phyloP scores from a whole-genome alignment of 2,797 vertebrate species.

The Tadarida brasiliensis region DNA sequence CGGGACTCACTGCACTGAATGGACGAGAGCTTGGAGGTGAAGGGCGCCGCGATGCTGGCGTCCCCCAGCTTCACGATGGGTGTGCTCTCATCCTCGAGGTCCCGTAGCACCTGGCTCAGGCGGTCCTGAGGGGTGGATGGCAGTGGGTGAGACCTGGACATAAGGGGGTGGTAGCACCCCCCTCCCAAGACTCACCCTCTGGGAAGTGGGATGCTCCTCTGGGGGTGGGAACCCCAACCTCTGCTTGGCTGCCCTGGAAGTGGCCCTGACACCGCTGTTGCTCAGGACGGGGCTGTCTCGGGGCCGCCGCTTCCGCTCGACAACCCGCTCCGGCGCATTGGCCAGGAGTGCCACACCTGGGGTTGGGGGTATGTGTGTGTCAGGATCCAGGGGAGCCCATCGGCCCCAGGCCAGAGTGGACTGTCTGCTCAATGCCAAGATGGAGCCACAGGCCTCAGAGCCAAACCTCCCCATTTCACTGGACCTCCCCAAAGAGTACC shows the following conservation, averaged over 20 bases:
- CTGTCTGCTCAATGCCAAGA: background rate
- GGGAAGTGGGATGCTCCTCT: constrained; percentile 94
- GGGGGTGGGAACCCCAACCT: constrained; percentile 90
- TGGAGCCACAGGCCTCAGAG: too few relatives aligned
- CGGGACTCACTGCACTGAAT: constrained; percentile 97
- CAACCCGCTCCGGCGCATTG: constrained; percentile 94
- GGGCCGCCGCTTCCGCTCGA: constrained; percentile 90
- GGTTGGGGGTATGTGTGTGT: background rate
- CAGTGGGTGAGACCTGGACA: background rate
- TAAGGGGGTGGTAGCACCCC: rapidly evolving
- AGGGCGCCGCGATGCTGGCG: constrained; percentile 98
- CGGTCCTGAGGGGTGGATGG: constrained; percentile 89
- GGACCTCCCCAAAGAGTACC: background rate
- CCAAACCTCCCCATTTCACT: background rate
- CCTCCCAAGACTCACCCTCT: constrained; percentile 89
- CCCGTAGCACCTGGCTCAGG: constrained; percentile 95
- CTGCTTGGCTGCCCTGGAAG: constrained; percentile 92
- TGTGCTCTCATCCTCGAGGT: constrained; percentile 96
- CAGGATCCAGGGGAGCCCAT: background rate
- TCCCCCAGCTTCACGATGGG: constrained; percentile 98
- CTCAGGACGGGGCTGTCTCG: constrained; percentile 85
- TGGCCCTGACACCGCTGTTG: constrained; percentile 84
- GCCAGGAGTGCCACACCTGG: constrained; percentile 96
- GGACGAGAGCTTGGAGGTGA: constrained; percentile 98
- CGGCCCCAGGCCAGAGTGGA: background rate